phyloP scores from a whole-genome alignment of 2,888 invertebrate genomes.

The Macaria liturata region DNA sequence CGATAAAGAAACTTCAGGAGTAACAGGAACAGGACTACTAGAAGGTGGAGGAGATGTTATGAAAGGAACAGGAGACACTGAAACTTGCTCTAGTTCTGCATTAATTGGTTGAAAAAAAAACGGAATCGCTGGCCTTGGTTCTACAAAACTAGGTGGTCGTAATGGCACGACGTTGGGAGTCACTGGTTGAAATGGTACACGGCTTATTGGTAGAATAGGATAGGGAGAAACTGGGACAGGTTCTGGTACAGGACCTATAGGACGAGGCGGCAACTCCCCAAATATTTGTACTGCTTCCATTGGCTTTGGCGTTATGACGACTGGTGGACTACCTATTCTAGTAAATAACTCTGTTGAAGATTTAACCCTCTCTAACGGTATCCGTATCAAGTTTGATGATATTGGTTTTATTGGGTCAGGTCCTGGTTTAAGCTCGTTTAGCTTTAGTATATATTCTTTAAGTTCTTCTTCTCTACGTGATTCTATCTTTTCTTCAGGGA shows the following conservation, averaged over 20 bases:
- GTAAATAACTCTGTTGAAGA: constrained; percentile 12
- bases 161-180: background rate
- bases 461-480: background rate
- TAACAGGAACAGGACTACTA: background rate
- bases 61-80: constrained; percentile 4
- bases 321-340: constrained; percentile 5
- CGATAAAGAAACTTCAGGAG: constrained; percentile 1
- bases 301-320: constrained; percentile 9
- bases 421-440: constrained; percentile 23
- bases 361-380: constrained; percentile 11
- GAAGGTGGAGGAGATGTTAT: constrained; percentile 14
- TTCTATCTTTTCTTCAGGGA: constrained; percentile 30
- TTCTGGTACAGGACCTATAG: constrained; percentile 7
- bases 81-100: background rate
- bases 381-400: constrained; percentile 11
- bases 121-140: background rate
- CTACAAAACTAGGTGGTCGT: background rate
- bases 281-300: constrained; percentile 11
- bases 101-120: background rate
- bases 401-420: constrained; percentile 12
- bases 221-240: background rate
- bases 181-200: background rate
- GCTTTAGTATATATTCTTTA: constrained; percentile 9
- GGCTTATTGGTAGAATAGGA: background rate
- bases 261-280: constrained; percentile 26